These are phyloP conservation scores for Gephyroberyx darwinii DNA, from an alignment of 2,797 vertebrate species.

Conservation along the genomic window DNA sequence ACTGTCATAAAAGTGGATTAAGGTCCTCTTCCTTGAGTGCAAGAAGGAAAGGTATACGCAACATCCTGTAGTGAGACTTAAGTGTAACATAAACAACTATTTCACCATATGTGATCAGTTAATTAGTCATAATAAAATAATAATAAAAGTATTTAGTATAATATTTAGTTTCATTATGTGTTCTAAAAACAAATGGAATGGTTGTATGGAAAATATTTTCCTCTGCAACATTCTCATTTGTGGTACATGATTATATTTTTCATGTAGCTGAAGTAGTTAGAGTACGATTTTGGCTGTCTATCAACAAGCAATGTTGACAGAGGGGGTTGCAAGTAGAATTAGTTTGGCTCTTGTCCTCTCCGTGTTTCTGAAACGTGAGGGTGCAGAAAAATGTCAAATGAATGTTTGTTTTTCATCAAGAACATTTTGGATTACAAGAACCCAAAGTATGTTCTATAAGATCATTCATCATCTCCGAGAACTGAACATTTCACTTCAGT, in stretches of 20 bases:
- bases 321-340: constrained; percentile 47
- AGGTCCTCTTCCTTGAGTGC: not conserved
- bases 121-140: not conserved
- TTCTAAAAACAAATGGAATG: not conserved
- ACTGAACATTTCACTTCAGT: not conserved
- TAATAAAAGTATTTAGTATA: not conserved
- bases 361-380: constrained; percentile 50
- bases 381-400: constrained; percentile 33
- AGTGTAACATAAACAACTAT: not conserved
- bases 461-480: constrained; percentile 1
- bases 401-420: constrained; percentile 41
- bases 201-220: constrained; percentile 13
- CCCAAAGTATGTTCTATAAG: constrained; percentile 3
- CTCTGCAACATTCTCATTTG: constrained; percentile 15
- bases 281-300: constrained; percentile 56
- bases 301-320: constrained; percentile 59
- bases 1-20: not conserved
- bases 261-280: constrained; percentile 15
- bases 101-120: not conserved
- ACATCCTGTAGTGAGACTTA: not conserved
- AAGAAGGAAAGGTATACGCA: not conserved
- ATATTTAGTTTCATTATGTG: not conserved
- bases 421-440: constrained; percentile 62
- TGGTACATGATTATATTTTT: constrained; percentile 17
- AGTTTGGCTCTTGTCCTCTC: constrained; percentile 51